Evolutionary conservation across 2,888 invertebrate genomes (phyloP).

Genomic region (Willowsia nigromaculata): DNA sequence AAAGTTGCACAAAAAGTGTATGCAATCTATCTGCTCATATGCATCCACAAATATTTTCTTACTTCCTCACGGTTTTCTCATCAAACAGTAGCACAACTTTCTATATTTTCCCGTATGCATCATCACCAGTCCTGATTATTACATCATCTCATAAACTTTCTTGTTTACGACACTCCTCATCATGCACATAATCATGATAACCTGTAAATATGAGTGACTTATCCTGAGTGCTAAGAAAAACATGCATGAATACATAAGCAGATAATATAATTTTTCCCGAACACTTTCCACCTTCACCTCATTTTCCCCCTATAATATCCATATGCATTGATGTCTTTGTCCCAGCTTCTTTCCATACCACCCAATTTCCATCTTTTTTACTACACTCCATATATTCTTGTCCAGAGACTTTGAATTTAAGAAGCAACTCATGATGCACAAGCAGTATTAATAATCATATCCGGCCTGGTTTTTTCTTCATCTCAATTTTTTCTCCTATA

Average conservation of each 20-base stretch:
- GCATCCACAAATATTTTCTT: neutral
- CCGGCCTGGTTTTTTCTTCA: slow-evolving; percentile 16
- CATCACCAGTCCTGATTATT: neutral
- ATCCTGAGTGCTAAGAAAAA: too few relatives aligned
- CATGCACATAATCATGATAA: neutral
- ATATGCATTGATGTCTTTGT: slow-evolving; percentile 6
- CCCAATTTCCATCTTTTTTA: neutral
- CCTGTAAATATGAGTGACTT: too few relatives aligned
- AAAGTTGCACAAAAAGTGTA: too few relatives aligned
- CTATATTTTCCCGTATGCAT: neutral
- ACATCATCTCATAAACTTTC: slow-evolving; percentile 1
- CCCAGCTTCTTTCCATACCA: neutral
- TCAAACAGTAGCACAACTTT: neutral
- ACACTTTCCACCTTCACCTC: slow-evolving; percentile 18
- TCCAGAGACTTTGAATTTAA: neutral
- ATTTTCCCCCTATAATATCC: neutral
- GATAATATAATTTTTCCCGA: neutral
- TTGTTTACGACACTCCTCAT: slow-evolving; percentile 13
- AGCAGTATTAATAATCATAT: slow-evolving; percentile 53
- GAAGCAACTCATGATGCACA: neutral
- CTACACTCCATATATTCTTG: neutral
- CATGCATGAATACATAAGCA: too few relatives aligned
- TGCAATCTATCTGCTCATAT: too few relatives aligned
- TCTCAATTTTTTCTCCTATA: slow-evolving; percentile 10
- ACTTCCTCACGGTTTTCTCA: slow-evolving; percentile 46